Conservation (phyloP, 2,113 vertebrate genomes). For the Ageneiosus marmoratus region DNA sequence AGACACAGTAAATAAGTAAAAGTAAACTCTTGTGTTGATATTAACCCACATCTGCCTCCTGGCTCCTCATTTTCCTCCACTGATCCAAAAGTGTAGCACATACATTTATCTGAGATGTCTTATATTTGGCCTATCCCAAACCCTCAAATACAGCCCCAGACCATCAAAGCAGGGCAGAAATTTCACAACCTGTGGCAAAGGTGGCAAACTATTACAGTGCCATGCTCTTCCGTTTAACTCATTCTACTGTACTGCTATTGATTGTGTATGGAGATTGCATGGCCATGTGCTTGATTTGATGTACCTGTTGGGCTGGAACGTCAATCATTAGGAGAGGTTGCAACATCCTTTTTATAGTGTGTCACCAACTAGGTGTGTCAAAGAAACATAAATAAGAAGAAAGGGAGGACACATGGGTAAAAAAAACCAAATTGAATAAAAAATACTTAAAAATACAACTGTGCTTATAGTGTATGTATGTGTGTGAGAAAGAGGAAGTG, state of each 20-base stretch:
- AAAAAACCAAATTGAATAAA: not conserved
- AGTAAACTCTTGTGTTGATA: too few species aligned
- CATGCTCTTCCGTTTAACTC: not conserved
- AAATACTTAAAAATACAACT: not conserved
- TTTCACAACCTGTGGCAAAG: not conserved
- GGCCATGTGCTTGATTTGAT: not conserved
- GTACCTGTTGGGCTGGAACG: not conserved
- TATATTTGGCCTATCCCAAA: too few species aligned
- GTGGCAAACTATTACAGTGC: not conserved
- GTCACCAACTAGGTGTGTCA: not conserved
- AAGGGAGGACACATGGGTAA: not conserved
- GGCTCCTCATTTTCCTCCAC: too few species aligned
- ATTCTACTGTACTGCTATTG: not conserved
- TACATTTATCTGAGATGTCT: not conserved
- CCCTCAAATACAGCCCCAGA: not conserved
- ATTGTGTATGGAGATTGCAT: not conserved
- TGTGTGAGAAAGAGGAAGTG: conserved; percentile 10
- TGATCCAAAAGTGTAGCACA: too few species aligned
- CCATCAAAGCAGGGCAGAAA: not conserved
- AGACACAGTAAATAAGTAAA: too few species aligned
- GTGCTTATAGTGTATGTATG: not conserved
- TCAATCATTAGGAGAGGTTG: not conserved
- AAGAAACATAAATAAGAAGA: not conserved
- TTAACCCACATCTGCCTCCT: too few species aligned
- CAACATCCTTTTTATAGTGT: not conserved